Base-by-base conservation (phyloP, 2,113 vertebrate species). In the Oryctolagus cuniculus region DNA sequence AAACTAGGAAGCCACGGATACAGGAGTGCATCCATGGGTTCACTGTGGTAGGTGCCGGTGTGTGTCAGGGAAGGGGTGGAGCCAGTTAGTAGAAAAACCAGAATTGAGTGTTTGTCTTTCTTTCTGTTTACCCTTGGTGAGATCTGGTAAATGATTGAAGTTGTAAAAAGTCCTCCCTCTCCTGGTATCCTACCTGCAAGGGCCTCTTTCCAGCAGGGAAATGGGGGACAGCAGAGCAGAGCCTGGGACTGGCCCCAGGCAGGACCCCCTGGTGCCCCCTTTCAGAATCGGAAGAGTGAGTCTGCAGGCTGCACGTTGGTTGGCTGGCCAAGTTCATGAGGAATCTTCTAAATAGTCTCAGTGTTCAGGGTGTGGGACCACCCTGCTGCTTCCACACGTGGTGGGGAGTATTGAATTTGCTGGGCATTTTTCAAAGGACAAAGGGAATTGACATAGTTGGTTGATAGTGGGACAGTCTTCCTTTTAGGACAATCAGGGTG, bases 341-440 rank as follows among this genome's bases (percentile, higher is more conserved):
- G 15, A 31, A 21, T 11, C 58, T 16, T 82, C 31, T 34, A 38
- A 70, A 17, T 78, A 44, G 86, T 7, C 3, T 11, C 5, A 3
- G 1, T 64, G 79, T 53, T 13, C 24, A 17, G 0, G 27, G 31
- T 13, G 27, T 6, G n/a, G 74, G 58, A 0, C 17, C 22, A 12
- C 1, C 5, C 3, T 7, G 9, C n/a, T 29, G 24, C 15, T 66
- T 15, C 11, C 11, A 5, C 1, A 16, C 1, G 16, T 2, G 27
- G 21, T 29, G 1, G 36, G 66, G 36, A 12, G 7, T 13, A 24
- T 58, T 6, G 0, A 29, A 6, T 80, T 5, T 22, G 10, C 6
- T 34, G 17, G 27, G 1, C 12, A 4, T 19, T 80, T 19, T 21
- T 25, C 44, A 13, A 17, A 34, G 21, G 16, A 63, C 1, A 44